Conservation (phyloP, 2,888 invertebrate genomes). For the Clusia tigrina region DNA sequence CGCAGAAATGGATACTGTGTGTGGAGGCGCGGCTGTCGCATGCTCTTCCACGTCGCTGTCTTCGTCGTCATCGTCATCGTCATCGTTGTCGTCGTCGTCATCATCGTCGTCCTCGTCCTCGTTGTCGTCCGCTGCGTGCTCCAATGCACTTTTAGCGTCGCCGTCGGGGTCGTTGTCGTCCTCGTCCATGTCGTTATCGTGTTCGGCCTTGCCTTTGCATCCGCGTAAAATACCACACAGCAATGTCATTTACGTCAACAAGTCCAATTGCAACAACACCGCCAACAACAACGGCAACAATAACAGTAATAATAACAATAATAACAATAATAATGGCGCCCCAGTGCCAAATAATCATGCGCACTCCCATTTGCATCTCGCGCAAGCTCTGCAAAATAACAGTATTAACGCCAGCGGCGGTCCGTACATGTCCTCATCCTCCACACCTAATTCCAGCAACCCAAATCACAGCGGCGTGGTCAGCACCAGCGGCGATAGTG, state of each 20-base stretch:
- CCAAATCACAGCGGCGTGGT: constrained; percentile 32
- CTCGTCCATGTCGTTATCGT: constrained; percentile 4
- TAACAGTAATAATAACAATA: too few relatives aligned
- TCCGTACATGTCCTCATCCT: constrained; percentile 15
- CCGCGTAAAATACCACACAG: constrained; percentile 59
- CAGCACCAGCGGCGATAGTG: constrained; percentile 39
- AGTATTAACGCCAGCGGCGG: constrained; percentile 8
- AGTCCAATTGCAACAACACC: constrained; percentile 41
- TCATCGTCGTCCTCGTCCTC: not conserved
- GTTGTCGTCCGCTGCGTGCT: not conserved
- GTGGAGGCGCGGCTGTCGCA: constrained; percentile 42
- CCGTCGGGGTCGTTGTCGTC: constrained; percentile 6
- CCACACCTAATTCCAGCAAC: not conserved
- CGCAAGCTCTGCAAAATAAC: constrained; percentile 10
- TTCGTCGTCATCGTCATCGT: not conserved
- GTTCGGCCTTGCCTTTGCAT: constrained; percentile 18
- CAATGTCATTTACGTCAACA: constrained; percentile 61
- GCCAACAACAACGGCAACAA: constrained; percentile 24
- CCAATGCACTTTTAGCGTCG: not conserved
- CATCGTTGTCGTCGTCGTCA: not conserved
- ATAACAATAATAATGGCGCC: constrained; percentile 23
- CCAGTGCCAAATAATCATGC: constrained; percentile 14
- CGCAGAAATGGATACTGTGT: constrained; percentile 60
- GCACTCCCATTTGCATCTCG: not conserved
- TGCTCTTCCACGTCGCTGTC: constrained; percentile 5